phyloP scores from a whole-genome alignment of 2,113 vertebrate genomes.

The Rhinolophus sinicus region DNA sequence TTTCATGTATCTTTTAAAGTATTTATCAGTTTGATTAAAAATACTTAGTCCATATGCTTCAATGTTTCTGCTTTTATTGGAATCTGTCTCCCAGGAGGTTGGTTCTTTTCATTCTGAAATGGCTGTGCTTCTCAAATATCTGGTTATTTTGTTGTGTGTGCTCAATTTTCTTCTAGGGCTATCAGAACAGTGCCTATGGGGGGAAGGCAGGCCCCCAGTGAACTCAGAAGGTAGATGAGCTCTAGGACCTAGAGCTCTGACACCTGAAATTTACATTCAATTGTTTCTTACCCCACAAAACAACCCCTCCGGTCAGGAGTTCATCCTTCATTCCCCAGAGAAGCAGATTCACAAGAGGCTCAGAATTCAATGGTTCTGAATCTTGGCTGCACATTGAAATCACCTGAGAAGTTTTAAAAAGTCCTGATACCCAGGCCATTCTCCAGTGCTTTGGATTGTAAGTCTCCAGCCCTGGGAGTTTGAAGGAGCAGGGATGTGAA shows the following conservation, averaged over 20 bases:
- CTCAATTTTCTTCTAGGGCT: not conserved
- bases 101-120: not conserved
- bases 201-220: not conserved
- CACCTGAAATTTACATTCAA: not conserved
- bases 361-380: not conserved
- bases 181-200: not conserved
- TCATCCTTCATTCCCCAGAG: not conserved
- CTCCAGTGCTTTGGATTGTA: not conserved
- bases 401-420: not conserved
- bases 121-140: not conserved
- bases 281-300: not conserved
- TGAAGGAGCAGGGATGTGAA: not conserved
- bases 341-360: not conserved
- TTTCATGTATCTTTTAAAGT: not conserved
- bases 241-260: not conserved
- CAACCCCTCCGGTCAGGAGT: not conserved
- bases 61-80: conserved; percentile 15
- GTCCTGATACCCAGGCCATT: not conserved
- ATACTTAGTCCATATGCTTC: not conserved
- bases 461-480: not conserved
- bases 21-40: not conserved
- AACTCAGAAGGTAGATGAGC: not conserved
- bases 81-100: not conserved
- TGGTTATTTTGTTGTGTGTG: not conserved
- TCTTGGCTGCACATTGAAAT: not conserved